phyloP scores from a whole-genome alignment of 1,140 invertebrate species.

The Hyposmocoma kahamanoa region DNA sequence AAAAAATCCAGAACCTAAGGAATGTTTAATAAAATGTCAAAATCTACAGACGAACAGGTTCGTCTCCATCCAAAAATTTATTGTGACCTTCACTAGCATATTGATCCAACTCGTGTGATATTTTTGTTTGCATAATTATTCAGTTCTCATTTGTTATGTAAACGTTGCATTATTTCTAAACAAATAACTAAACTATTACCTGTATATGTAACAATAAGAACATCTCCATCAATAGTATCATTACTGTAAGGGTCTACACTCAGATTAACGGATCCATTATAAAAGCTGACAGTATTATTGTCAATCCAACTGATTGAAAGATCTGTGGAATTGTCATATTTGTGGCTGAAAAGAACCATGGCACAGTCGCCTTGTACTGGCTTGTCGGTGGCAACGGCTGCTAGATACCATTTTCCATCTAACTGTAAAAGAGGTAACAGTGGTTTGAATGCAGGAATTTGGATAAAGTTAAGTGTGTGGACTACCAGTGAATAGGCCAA shows the following conservation, averaged over 20 bases:
- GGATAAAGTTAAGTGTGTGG: neutral
- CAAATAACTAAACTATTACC: no score
- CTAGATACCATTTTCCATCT: slow-evolving; percentile 53
- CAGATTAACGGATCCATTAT: slow-evolving; percentile 50
- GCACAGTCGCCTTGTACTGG: slow-evolving; percentile 46
- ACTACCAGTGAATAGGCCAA: neutral
- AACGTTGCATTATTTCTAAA: no score
- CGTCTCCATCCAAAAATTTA: no score
- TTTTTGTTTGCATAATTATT: no score
- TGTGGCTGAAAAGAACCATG: slow-evolving; percentile 51
- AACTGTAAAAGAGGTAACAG: slow-evolving; percentile 22
- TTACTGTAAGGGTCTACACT: slow-evolving; percentile 39
- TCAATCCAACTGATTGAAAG: slow-evolving; percentile 51
- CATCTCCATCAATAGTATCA: slow-evolving; percentile 30
- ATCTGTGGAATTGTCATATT: slow-evolving; percentile 40
- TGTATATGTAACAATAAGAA: slow-evolving; percentile 48
- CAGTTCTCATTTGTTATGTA: no score
- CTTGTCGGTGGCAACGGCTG: slow-evolving; percentile 42
- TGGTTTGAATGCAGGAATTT: no score
- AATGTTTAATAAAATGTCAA: no score
- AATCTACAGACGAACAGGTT: no score
- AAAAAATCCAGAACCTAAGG: no score
- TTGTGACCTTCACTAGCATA: no score
- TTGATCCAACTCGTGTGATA: no score
- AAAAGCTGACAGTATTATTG: slow-evolving; percentile 46